Base-by-base conservation (phyloP, 2,888 invertebrate species). In the Yponomeuta evonymella region DNA sequence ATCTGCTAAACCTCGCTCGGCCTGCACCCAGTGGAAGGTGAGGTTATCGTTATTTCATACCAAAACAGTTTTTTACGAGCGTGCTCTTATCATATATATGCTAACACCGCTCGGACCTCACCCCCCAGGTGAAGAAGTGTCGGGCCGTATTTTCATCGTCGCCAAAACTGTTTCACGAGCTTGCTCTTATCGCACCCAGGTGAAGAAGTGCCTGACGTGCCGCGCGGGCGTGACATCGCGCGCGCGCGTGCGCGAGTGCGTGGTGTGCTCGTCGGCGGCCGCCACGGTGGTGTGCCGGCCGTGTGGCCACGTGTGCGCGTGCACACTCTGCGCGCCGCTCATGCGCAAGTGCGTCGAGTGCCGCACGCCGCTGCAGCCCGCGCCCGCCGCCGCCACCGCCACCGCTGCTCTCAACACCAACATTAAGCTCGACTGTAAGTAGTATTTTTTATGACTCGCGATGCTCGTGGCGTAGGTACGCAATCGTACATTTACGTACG, bases 261-360 rank as follows among this genome's bases (percentile, higher is more conserved):
- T 98, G 76, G 98, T 99, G 63, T 99, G 99, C 88, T 98, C 98
- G 29, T 98, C 98, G 90, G 97, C 97, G 87, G 96, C 97, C 80
- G 97, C 98, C 36, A 95, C 97, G 30, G 96, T 98, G 71, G 94
- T 98, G 83, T 98, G 98, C 93, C 96, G 97, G 77, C 98, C 98
- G 43, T 99, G 99, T 90, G 96, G 97, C 70, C 98, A 99, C 91
- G 97, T 98, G 95, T 96, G 96, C 91, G 97, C 97, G 30, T 98
- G 98, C 92, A 88, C 87, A 67, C 83, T 95, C 78, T 99, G 98
- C 90, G 97, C 98, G 73, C 95, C 96, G 75, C 94, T 98, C 79
- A 98, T 99, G 98, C 98, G 98, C 93, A 98, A 98, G 92, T 99
- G 99, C 92, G 98, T 99, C 23, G 96, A 97, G 86, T 99, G 99